These are phyloP conservation scores for Axis porcinus DNA, from an alignment of 2,113 vertebrate genomes.

Conservation along the genomic window DNA sequence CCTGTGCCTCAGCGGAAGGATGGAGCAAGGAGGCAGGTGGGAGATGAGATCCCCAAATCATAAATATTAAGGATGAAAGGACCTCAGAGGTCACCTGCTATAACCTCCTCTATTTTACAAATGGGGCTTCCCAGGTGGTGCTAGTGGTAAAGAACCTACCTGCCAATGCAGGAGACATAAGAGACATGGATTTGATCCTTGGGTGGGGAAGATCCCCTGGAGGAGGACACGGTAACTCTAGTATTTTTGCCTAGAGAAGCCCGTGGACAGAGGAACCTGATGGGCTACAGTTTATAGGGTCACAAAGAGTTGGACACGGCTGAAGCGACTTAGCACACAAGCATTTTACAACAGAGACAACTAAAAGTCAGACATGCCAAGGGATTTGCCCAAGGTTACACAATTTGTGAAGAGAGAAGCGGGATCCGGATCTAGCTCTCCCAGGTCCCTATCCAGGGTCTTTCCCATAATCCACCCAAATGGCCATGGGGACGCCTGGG, in stretches of 20 bases:
- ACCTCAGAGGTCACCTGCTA: neutral
- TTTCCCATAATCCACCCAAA: too few species aligned
- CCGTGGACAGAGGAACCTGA: neutral
- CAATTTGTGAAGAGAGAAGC: neutral
- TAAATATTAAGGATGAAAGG: neutral
- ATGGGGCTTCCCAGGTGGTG: neutral
- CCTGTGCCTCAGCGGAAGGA: neutral
- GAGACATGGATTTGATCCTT: neutral
- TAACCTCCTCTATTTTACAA: neutral
- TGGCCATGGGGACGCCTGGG: neutral
- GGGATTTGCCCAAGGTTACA: neutral
- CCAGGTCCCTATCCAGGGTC: rapidly evolving
- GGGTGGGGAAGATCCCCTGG: neutral
- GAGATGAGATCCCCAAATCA: neutral
- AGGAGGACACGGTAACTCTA: neutral
- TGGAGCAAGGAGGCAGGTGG: neutral
- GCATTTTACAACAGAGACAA: neutral
- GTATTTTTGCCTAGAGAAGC: neutral
- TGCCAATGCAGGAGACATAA: neutral
- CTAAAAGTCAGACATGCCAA: neutral
- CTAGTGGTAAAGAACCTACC: neutral
- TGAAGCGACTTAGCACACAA: neutral
- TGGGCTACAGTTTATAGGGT: neutral
- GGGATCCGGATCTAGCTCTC: neutral
- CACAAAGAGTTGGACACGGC: neutral